phyloP scores from a whole-genome alignment of 1,140 invertebrate species.

The Bursaphelenchus mucronatus region DNA sequence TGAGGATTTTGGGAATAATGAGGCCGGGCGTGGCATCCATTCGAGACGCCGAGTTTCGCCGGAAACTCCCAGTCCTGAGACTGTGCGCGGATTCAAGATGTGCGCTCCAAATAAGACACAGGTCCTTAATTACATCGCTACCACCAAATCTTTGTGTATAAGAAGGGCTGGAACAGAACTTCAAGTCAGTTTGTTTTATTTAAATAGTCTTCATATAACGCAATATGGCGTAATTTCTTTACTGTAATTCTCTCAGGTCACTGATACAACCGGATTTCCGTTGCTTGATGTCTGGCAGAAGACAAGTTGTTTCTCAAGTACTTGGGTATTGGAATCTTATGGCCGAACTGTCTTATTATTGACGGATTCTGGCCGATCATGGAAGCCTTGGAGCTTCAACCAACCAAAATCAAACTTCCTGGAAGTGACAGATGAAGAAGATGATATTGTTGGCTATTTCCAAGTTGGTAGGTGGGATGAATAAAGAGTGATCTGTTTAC shows the following conservation, averaged over 20 bases:
- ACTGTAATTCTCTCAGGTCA: constrained; percentile 27
- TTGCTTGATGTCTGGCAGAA: constrained; percentile 43
- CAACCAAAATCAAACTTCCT: constrained; percentile 5
- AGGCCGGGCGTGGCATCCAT: neutral
- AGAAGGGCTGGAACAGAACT: constrained; percentile 40
- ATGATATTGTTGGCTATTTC: constrained; percentile 31
- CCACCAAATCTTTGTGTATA: constrained; percentile 33
- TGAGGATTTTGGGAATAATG: constrained; percentile 6
- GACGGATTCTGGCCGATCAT: constrained; percentile 13
- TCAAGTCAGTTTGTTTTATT: constrained; percentile 19
- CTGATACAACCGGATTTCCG: constrained; percentile 40
- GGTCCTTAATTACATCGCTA: constrained; percentile 42
- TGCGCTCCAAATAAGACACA: constrained; percentile 14
- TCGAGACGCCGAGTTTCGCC: constrained; percentile 13
- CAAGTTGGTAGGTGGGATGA: constrained; percentile 28
- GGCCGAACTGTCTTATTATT: constrained; percentile 37
- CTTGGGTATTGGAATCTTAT: constrained; percentile 38
- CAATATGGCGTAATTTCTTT: neutral
- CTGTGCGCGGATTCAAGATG: constrained; percentile 1
- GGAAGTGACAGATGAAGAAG: constrained; percentile 24
- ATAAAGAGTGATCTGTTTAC: constrained; percentile 17
- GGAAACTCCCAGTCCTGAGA: neutral
- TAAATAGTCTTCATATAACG: too few relatives aligned
- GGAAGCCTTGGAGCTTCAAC: constrained; percentile 12
- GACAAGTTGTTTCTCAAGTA: constrained; percentile 30